A percentile compares a stretch with the other conserved stretches of the same genome.
phyloP scores from a whole-genome alignment of 1,140 invertebrate species.

The Gonatopus flavifemur region DNA sequence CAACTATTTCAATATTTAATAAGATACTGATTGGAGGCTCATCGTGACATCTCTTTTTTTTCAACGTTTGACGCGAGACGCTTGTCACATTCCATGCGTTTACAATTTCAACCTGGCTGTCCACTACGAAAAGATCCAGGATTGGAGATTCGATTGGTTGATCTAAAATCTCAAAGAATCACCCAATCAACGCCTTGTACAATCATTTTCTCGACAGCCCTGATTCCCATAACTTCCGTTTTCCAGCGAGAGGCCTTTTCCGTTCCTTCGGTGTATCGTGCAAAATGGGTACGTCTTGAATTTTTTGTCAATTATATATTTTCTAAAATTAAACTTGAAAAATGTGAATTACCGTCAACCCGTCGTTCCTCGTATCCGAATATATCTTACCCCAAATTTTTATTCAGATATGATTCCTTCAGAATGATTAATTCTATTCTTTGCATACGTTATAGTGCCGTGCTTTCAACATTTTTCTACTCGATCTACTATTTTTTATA shows the following conservation, averaged over 20 bases:
- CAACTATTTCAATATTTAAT: no score
- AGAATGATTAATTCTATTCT: neutral
- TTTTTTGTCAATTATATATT: slow-evolving; percentile 4
- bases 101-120: no score
- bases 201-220: no score
- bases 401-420: neutral
- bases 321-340: neutral
- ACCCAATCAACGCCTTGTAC: no score
- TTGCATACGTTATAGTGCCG: neutral
- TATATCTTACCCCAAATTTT: neutral
- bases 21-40: no score
- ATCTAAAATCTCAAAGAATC: no score
- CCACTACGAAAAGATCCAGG: no score
- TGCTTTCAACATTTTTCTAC: neutral
- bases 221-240: slow-evolving; percentile 17
- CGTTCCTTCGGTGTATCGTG: slow-evolving; percentile 13
- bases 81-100: no score
- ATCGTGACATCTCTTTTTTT: no score
- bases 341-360: neutral
- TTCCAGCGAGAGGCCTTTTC: slow-evolving; percentile 19
- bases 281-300: slow-evolving; percentile 33
- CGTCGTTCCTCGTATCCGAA: neutral
- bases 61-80: no score
- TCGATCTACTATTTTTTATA: neutral
- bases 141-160: no score